phyloP scores from a whole-genome alignment of 2,888 invertebrate species.

The Fragum fragum region DNA sequence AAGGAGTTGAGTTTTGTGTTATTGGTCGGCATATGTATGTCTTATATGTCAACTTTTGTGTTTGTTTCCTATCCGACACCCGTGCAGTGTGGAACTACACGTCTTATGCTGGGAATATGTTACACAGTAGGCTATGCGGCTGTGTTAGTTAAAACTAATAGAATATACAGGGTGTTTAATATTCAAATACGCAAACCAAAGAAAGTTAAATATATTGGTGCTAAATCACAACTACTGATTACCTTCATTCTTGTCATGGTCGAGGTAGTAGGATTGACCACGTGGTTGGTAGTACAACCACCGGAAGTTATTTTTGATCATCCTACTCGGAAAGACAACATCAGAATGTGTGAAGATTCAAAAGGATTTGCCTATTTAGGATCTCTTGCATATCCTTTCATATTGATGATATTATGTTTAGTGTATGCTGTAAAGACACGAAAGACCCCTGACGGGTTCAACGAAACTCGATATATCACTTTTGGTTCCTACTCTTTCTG shows the following conservation, averaged over 20 bases:
- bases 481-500: slow-evolving; percentile 89
- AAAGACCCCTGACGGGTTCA: slow-evolving; percentile 89
- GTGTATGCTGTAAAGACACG: slow-evolving; percentile 89
- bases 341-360: slow-evolving; percentile 87
- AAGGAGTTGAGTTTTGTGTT: slow-evolving; percentile 88
- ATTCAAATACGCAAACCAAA: slow-evolving; percentile 78
- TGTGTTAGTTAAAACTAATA: slow-evolving; percentile 89
- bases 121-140: slow-evolving; percentile 89
- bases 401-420: slow-evolving; percentile 88
- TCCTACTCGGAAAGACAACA: slow-evolving; percentile 83
- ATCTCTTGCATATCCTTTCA: slow-evolving; percentile 88
- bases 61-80: slow-evolving; percentile 88
- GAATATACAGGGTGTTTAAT: slow-evolving; percentile 89
- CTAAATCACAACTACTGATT: slow-evolving; percentile 88
- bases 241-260: slow-evolving; percentile 87
- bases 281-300: slow-evolving; percentile 88
- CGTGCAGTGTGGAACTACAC: slow-evolving; percentile 87
- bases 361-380: slow-evolving; percentile 88
- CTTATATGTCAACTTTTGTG: slow-evolving; percentile 88
- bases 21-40: slow-evolving; percentile 88
- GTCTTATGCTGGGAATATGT: slow-evolving; percentile 88
- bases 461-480: slow-evolving; percentile 89
- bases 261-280: slow-evolving; percentile 88
- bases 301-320: slow-evolving; percentile 85
- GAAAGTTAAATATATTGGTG: slow-evolving; percentile 87